phyloP scores from a whole-genome alignment of 2,113 vertebrate species.

The Macrotis lagotis region DNA sequence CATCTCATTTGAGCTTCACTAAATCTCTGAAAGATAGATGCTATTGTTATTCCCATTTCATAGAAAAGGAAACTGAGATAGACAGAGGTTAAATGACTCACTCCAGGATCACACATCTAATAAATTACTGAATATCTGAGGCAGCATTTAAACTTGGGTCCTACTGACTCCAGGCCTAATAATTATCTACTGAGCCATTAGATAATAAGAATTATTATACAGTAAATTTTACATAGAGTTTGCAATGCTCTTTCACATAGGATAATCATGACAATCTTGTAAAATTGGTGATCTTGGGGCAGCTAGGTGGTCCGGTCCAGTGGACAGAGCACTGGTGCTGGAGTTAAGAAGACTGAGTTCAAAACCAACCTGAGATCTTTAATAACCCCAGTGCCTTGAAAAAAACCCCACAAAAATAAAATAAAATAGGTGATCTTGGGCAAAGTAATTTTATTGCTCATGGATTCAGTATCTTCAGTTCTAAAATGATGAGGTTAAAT shows the following conservation, averaged over 20 bases:
- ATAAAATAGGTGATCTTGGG: background rate
- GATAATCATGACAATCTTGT: background rate
- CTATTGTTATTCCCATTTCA: background rate
- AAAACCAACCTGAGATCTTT: too few species aligned
- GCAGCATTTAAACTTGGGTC: background rate
- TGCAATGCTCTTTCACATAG: background rate
- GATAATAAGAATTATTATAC: background rate
- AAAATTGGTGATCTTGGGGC: background rate
- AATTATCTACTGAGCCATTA: background rate
- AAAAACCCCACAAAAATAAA: too few species aligned
- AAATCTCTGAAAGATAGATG: background rate
- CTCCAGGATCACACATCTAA: background rate
- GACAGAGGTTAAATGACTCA: background rate
- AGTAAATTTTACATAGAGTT: background rate
- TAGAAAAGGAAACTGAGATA: background rate
- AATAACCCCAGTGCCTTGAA: too few species aligned
- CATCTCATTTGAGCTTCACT: background rate
- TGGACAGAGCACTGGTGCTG: too few species aligned
- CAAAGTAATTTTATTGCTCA: background rate
- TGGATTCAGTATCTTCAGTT: background rate
- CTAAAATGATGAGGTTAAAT: background rate
- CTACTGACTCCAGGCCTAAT: background rate
- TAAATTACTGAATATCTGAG: background rate
- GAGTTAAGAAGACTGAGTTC: too few species aligned
- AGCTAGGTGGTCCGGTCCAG: too few species aligned